phyloP scores from a whole-genome alignment of 2,797 vertebrate genomes.

The Propithecus deckenii region DNA sequence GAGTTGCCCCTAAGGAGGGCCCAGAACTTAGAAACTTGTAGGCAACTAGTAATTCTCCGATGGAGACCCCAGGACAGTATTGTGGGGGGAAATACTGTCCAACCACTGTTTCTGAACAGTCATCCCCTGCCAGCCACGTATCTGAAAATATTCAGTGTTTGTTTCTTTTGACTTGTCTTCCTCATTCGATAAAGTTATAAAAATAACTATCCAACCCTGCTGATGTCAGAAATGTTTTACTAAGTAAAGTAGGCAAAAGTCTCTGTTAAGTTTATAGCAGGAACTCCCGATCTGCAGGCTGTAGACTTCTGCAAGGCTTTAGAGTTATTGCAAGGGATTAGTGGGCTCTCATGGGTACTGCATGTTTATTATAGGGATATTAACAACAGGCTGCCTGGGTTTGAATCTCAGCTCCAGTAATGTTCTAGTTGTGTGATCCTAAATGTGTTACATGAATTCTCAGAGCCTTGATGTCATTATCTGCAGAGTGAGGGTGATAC shows the following conservation, averaged over 20 bases:
- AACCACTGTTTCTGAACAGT: neutral
- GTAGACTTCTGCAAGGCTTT: neutral
- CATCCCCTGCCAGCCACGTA: neutral
- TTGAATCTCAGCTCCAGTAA: neutral
- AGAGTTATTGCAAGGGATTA: neutral
- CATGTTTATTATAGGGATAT: neutral
- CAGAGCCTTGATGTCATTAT: neutral
- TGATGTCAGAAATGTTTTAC: conserved; percentile 2
- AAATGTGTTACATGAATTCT: neutral
- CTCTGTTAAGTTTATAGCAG: neutral
- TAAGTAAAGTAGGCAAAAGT: neutral
- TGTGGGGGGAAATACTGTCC: neutral
- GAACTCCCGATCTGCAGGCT: neutral
- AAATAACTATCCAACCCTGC: conserved; percentile 7
- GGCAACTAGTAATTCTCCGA: neutral
- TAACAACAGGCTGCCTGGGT: neutral
- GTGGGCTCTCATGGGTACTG: accelerated
- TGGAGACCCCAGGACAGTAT: neutral
- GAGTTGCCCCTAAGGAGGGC: neutral
- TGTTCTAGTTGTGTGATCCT: neutral
- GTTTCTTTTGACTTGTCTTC: conserved; percentile 54
- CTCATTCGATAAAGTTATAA: conserved; percentile 54
- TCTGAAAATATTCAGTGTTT: neutral
- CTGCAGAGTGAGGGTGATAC: neutral
- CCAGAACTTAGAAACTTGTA: neutral